These are phyloP conservation scores for Limanda limanda DNA, from an alignment of 2,113 vertebrate genomes.

Conservation along the genomic window DNA sequence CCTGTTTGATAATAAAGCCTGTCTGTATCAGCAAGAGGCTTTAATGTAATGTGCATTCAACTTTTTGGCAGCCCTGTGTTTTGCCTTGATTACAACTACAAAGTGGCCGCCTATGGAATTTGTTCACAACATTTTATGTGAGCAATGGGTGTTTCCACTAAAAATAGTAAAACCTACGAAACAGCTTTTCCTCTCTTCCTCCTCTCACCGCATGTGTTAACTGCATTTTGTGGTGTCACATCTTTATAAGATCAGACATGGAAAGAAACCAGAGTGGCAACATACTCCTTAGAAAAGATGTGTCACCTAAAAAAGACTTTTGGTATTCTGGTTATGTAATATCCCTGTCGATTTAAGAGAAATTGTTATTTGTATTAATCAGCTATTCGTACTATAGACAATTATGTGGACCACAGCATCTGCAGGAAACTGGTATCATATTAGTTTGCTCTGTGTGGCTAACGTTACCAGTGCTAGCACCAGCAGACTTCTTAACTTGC, in stretches of 20 bases:
- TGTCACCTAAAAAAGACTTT: neutral
- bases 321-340: neutral
- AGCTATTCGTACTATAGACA: neutral
- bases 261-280: neutral
- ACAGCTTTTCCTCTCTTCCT: neutral
- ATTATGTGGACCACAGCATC: neutral
- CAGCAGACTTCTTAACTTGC: too few species aligned
- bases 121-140: conserved; percentile 21
- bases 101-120: conserved; percentile 1
- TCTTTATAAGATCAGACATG: neutral
- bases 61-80: neutral
- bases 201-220: neutral
- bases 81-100: conserved; percentile 27
- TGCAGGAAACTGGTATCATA: neutral
- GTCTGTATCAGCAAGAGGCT: neutral
- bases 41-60: neutral
- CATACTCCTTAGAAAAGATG: neutral
- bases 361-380: neutral
- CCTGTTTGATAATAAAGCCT: neutral
- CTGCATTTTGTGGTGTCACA: conserved; percentile 6
- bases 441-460: neutral
- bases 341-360: neutral
- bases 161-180: conserved; percentile 9
- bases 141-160: conserved; percentile 21
- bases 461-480: too few species aligned